Conservation (phyloP, 2,113 vertebrate species). For the Otocyon megalotis region DNA sequence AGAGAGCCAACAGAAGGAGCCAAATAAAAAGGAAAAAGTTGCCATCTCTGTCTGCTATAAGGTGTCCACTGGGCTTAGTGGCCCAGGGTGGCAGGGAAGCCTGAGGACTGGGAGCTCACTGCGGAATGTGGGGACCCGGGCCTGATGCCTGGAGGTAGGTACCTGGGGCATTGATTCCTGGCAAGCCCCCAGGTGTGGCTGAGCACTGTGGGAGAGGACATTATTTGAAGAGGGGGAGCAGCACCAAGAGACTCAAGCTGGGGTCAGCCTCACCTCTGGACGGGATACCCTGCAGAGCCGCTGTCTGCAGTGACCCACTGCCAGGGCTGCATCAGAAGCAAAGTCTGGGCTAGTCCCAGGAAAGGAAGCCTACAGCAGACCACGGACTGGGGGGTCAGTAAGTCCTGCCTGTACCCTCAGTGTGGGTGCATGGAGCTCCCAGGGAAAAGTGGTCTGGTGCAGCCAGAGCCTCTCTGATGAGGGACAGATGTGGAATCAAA, state of each 20-base stretch:
- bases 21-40: slow-evolving; percentile 74
- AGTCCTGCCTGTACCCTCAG: neutral
- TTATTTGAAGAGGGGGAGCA: neutral
- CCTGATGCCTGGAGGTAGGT: neutral
- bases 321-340: neutral
- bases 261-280: neutral
- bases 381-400: neutral
- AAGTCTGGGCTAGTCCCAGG: neutral
- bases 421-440: neutral
- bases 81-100: neutral
- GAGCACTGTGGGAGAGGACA: neutral
- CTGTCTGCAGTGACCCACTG: neutral
- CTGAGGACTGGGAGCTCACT: neutral
- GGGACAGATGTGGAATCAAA: neutral
- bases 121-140: neutral
- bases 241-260: neutral
- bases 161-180: neutral
- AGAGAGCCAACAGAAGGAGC: neutral
- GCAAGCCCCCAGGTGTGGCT: fast-evolving
- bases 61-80: neutral
- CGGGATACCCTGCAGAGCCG: neutral
- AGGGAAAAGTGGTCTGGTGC: neutral
- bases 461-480: neutral
- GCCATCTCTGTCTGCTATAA: neutral
- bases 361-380: neutral